Conservation (phyloP, 2,113 vertebrate species). For the Otis tarda region DNA sequence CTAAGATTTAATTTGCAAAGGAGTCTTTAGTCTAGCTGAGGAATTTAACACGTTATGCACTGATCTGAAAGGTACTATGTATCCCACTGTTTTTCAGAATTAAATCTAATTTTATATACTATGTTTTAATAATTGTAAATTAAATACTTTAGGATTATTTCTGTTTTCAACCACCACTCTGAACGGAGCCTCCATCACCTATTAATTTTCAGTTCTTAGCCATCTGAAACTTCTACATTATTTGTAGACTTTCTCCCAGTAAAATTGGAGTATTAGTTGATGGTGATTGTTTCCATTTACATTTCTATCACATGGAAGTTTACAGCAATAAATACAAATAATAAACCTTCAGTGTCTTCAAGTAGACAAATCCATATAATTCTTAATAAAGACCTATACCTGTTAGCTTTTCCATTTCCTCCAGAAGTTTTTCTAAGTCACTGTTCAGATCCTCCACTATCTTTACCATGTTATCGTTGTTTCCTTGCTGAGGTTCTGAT, state of each 20-base stretch:
- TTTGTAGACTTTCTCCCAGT: background rate
- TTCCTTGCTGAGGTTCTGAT: constrained; percentile 54
- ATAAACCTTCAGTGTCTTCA: background rate
- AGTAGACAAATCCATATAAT: background rate
- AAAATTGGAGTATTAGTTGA: background rate
- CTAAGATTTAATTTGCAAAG: background rate
- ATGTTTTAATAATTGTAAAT: background rate
- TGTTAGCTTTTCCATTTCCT: constrained; percentile 78
- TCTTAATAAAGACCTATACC: constrained; percentile 48
- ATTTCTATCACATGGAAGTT: background rate
- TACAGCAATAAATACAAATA: background rate
- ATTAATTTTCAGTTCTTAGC: background rate
- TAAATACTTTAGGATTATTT: background rate
- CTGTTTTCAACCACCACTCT: background rate
- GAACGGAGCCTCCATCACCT: background rate
- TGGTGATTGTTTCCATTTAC: background rate
- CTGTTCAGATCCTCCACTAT: constrained; percentile 56
- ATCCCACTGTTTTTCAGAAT: background rate
- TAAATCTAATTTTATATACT: background rate
- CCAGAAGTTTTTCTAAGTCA: constrained; percentile 72
- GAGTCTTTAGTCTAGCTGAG: background rate
- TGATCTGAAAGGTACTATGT: background rate
- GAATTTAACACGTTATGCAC: background rate
- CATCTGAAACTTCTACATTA: background rate
- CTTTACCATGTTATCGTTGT: constrained; percentile 41